Evolutionary conservation across 2,113 vertebrate species (phyloP), one percentile per base, ranked within the genome.

Genomic region (Cathartes aura): DNA sequence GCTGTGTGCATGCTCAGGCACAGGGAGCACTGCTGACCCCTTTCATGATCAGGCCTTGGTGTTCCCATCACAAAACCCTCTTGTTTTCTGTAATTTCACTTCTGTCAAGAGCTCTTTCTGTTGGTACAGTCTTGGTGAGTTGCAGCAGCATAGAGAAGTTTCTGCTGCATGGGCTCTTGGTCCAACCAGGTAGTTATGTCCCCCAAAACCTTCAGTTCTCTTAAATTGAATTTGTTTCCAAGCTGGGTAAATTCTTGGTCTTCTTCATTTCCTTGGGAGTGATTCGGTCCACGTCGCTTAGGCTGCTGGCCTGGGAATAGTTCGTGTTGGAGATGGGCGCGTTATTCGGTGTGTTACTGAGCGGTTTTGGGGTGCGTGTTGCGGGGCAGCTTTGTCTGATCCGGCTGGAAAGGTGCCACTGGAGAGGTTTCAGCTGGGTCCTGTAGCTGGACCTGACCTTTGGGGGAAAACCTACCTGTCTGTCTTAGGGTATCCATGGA

Each of bases 301-400:
- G 38, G 34, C 34, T 66, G 21, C 58, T 55, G 80, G 52, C 30
- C 12, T 13, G n/a, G 55, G 36, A 40, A 50, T 18, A 55, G 29
- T 38, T 56, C 1, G 0, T 32, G 29, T n/a, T 27, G 29, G 74
- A 80, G 40, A 12, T 3, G 0, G 4, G 12, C 0, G 1, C 1
- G 3, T 27, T 43, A 0, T 9, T 36, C 55, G 4, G 1, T 1
- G 2, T 8, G 23, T 6, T 40, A 3, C 42, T 10, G 62, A 32
- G 40, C 0, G 2, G 15, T 1, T 60, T 32, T 36, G 64, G 58
- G 36, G 17, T 22, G 29, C 0, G 3, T 24, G 27, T 38, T 15
- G 8, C 45, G 82, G 47, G 4, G 52, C 38, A 64, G 32, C 48
- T 86, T 55, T 60, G 29, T 30, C 18, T 36, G 55, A 50, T 42